These are phyloP conservation scores for Cirrhinus molitorella DNA, from an alignment of 2,797 vertebrate species.

Conservation along the genomic window DNA sequence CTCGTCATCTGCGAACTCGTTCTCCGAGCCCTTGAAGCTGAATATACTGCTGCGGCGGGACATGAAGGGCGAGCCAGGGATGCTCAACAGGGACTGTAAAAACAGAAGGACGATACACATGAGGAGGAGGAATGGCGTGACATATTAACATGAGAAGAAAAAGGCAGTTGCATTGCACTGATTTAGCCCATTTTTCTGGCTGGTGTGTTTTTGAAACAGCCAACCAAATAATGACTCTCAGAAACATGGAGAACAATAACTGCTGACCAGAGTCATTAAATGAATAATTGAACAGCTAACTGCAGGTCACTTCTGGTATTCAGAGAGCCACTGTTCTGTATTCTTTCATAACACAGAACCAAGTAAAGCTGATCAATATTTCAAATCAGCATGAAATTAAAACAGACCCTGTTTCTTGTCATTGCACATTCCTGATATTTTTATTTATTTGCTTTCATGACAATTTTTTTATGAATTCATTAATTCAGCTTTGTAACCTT, in stretches of 20 bases:
- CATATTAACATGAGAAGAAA: constrained; percentile 9
- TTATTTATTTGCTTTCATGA: not conserved
- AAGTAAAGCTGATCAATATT: not conserved
- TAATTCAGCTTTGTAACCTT: not conserved
- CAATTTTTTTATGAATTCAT: not conserved
- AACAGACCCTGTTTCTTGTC: not conserved
- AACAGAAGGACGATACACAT: constrained; percentile 5
- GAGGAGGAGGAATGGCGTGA: not conserved
- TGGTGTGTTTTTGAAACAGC: not conserved
- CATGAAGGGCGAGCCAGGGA: constrained; percentile 96
- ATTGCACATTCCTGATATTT: not conserved
- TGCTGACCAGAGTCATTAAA: constrained; percentile 14
- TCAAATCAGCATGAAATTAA: not conserved
- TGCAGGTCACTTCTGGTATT: constrained; percentile 7
- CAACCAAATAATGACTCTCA: not conserved
- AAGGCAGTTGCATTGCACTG: not conserved
- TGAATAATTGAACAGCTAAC: constrained; percentile 18
- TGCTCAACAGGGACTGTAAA: constrained; percentile 93
- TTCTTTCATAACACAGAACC: not conserved
- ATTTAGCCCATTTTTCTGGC: not conserved
- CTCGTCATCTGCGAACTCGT: constrained; percentile 97
- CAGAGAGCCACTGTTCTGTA: constrained; percentile 6
- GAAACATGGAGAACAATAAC: not conserved
- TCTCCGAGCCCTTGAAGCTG: constrained; percentile 96
- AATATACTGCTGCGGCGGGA: constrained; percentile 98